Conservation (phyloP, 1,140 invertebrate genomes). For the Temnothorax longispinosus region DNA sequence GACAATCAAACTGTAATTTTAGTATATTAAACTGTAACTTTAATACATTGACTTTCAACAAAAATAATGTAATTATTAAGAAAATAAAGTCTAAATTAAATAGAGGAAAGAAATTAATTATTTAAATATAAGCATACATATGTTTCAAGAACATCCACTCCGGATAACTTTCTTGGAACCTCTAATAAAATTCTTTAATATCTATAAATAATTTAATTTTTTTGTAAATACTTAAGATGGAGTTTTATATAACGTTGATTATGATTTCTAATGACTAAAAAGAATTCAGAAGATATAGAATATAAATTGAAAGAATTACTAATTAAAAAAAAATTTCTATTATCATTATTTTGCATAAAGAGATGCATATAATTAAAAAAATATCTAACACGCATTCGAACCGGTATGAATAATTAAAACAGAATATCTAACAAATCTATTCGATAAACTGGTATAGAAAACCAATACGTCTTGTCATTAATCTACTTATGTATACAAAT, state of each 20-base stretch:
- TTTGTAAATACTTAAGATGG: background rate
- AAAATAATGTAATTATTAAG: background rate
- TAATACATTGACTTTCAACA: background rate
- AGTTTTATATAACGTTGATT: background rate
- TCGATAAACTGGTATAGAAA: background rate
- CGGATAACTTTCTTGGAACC: background rate
- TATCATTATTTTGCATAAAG: background rate
- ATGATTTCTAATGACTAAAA: background rate
- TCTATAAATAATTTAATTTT: background rate
- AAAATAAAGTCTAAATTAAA: background rate
- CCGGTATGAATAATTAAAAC: background rate
- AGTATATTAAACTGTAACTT: too few species aligned
- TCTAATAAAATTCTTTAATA: background rate
- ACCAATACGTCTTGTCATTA: background rate
- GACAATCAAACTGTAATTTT: background rate
- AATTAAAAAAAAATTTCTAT: background rate
- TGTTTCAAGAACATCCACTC: background rate
- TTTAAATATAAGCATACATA: background rate
- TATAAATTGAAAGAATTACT: background rate
- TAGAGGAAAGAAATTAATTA: background rate
- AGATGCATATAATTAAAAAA: background rate
- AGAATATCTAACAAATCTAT: background rate
- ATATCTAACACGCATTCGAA: background rate
- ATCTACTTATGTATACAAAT: conserved; percentile 10
- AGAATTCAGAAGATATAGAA: background rate